phyloP scores from a whole-genome alignment of 2,888 invertebrate species.

The Drosophila anceps region DNA sequence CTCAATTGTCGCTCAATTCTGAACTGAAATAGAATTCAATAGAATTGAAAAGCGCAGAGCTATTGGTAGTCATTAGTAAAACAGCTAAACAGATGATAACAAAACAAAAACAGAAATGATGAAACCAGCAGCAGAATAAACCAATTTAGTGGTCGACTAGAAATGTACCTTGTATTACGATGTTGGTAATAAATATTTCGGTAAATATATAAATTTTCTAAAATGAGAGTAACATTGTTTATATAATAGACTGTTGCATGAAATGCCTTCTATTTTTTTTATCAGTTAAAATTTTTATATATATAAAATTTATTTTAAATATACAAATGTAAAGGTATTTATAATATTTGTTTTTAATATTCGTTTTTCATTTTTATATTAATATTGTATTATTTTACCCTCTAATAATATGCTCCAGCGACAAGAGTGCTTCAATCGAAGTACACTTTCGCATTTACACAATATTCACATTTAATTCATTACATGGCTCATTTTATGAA shows the following conservation, averaged over 20 bases:
- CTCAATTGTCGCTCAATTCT: background rate
- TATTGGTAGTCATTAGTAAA: constrained; percentile 28
- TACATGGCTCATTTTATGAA: background rate
- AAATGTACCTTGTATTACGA: background rate
- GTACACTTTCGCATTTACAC: background rate
- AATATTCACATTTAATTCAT: constrained; percentile 25
- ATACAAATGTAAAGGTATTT: too few species aligned
- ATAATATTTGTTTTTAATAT: too few species aligned
- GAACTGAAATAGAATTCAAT: constrained; percentile 17
- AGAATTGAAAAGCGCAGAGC: background rate
- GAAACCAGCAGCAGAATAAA: background rate
- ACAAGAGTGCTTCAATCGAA: background rate
- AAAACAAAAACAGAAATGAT: background rate
- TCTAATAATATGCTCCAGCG: too few species aligned
- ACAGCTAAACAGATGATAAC: constrained; percentile 16
- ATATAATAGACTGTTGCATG: too few species aligned
- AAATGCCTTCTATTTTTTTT: too few species aligned
- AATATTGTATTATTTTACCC: too few species aligned
- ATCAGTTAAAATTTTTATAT: too few species aligned
- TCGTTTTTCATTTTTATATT: too few species aligned
- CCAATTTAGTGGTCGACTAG: background rate
- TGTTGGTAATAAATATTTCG: too few species aligned
- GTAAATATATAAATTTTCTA: background rate
- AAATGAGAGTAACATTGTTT: too few species aligned
- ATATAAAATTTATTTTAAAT: background rate